Conservation (phyloP, 2,888 invertebrate species). For the Brachypterus glaber region DNA sequence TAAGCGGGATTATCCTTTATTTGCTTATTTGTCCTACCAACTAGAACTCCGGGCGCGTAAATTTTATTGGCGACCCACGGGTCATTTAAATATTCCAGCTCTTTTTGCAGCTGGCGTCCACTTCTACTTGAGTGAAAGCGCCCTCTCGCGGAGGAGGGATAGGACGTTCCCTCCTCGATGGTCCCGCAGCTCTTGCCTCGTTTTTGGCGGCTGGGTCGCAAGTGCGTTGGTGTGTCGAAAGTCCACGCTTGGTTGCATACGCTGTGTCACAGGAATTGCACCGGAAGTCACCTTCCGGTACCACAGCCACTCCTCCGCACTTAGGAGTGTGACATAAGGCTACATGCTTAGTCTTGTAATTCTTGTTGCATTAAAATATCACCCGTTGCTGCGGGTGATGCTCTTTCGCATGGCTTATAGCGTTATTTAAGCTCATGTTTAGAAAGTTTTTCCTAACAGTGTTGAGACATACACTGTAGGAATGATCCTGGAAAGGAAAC, state of each 20-base stretch:
- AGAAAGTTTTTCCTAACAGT: not conserved
- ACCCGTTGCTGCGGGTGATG: not conserved
- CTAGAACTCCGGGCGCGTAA: constrained; percentile 1
- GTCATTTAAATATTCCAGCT: constrained; percentile 3
- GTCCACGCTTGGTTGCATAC: constrained; percentile 4
- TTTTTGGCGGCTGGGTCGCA: constrained; percentile 10
- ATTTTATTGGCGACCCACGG: constrained; percentile 8
- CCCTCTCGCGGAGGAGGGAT: not conserved
- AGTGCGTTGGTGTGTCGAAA: constrained; percentile 8
- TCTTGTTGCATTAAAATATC: constrained; percentile 3
- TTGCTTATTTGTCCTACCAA: constrained; percentile 12
- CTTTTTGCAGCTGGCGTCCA: constrained; percentile 6
- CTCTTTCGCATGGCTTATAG: not conserved
- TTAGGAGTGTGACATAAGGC: constrained; percentile 12
- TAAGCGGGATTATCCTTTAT: constrained; percentile 11
- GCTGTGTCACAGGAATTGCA: constrained; percentile 7
- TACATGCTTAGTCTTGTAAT: not conserved
- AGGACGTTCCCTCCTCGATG: too few relatives aligned
- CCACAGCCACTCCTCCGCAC: constrained; percentile 8
- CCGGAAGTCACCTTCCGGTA: not conserved
- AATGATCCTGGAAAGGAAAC: not conserved
- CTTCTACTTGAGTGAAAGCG: constrained; percentile 4
- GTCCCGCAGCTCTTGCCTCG: constrained; percentile 8
- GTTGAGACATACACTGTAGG: not conserved
- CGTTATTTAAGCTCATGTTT: not conserved